Evolutionary conservation across 2,113 vertebrate genomes (phyloP).

Genomic region (Leptobrachium ailaonicum): DNA sequence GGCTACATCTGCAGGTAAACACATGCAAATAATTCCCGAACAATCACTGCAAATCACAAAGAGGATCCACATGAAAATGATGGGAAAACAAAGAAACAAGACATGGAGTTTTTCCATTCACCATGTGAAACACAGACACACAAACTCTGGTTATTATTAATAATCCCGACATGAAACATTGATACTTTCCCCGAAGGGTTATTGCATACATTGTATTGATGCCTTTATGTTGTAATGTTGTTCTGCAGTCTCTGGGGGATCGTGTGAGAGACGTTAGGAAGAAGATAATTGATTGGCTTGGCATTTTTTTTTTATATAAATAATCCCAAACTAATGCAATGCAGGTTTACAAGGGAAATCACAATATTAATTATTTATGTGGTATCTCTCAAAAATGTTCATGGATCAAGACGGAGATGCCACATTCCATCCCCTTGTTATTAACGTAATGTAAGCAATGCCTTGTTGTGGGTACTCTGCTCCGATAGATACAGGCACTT

Average conservation of each 20-base stretch:
- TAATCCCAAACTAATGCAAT: conserved; percentile 30
- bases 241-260: conserved; percentile 7
- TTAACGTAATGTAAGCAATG: conserved; percentile 33
- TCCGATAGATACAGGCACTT: conserved; percentile 15
- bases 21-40: no score
- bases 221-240: conserved; percentile 26
- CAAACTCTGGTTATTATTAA: conserved; percentile 19
- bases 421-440: conserved; percentile 20
- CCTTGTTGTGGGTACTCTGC: neutral
- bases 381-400: conserved; percentile 33
- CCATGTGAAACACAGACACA: neutral
- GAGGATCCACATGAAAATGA: no score
- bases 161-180: neutral
- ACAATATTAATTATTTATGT: conserved; percentile 36
- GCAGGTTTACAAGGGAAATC: conserved; percentile 33
- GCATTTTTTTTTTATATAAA: conserved; percentile 19
- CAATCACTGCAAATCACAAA: no score
- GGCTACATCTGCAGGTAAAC: no score
- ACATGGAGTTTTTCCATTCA: no score
- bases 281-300: conserved; percentile 24
- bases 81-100: no score
- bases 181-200: neutral
- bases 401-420: conserved; percentile 10
- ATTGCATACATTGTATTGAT: conserved; percentile 8
- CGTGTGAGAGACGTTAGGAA: conserved; percentile 16